Base-by-base conservation (phyloP, 1,140 invertebrate genomes). In the Musca domestica region DNA sequence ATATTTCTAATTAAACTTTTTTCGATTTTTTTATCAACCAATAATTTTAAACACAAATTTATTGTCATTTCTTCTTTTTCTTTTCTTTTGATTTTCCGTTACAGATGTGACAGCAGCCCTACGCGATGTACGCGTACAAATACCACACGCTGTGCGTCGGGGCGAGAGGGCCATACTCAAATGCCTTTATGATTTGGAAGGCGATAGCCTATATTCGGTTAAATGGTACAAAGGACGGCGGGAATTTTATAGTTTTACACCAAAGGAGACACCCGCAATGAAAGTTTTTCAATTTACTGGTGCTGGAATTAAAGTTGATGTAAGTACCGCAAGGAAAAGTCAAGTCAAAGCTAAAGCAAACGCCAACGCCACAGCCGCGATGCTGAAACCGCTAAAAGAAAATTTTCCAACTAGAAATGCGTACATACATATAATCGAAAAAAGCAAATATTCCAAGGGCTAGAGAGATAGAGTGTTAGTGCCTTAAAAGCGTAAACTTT, bases 201-300 rank as follows among this genome's bases (percentile, higher is more conserved):
- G 87, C 15, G 88, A 88, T 12, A 87, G 86, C 47, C 85, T 94
- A 17, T 94, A 94, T 79, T 91, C 91, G 0, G 88, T 95, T 71
- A 90, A 93, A 81, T 95, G 92, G 92, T 94, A 94, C 76, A 86
- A 91, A 61, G 92, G 91, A 47, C 87, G 85, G 72, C 85, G 87
- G 25, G 91, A 93, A 74, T 92, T 93, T 82, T 93, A 92, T 77
- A 85, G 91, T 71, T 92, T 86, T 74, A 89, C 90, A 4, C 91
- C 91, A 0, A 90, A 87, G 65, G 90, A 92, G 71, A 87, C 83
- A 25, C 91, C 91, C 1, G 84, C 87, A 0, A 91, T 87, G 9
- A 92, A 92, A 77, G 87, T 88, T 47, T 94, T 93, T 76, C 86
- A 88, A 20, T 85, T 91, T 22, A 79, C 87, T 5, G 91, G 91